phyloP scores from a whole-genome alignment of 2,113 vertebrate genomes.

The Silurus asotus region DNA sequence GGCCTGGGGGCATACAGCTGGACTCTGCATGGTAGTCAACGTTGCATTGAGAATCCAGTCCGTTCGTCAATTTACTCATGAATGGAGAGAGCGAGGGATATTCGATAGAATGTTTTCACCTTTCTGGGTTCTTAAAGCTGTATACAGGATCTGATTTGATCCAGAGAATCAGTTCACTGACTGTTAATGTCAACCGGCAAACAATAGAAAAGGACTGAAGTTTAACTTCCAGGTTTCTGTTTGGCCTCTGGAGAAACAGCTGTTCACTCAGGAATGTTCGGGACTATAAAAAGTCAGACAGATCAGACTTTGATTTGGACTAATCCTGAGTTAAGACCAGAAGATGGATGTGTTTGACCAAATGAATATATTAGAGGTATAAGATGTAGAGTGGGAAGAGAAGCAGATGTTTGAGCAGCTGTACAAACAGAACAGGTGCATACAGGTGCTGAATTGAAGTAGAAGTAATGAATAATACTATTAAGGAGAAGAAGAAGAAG shows the following conservation, averaged over 20 bases:
- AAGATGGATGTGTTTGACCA: background rate
- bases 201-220: background rate
- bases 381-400: background rate
- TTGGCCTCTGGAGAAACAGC: background rate
- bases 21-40: slow-evolving; percentile 1
- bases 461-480: too few species aligned
- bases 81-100: slow-evolving; percentile 5
- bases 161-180: background rate
- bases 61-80: slow-evolving; percentile 40
- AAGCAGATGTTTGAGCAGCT: slow-evolving; percentile 32
- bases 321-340: background rate
- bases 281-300: background rate
- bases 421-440: background rate
- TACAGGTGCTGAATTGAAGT: background rate
- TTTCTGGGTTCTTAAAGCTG: slow-evolving; percentile 9
- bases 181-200: background rate
- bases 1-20: background rate
- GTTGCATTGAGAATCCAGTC: slow-evolving; percentile 12
- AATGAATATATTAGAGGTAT: background rate
- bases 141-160: background rate
- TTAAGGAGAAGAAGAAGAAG: background rate
- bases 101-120: slow-evolving; percentile 1
- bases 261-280: background rate
- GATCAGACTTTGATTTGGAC: background rate
- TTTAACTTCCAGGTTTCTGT: background rate